Base-by-base conservation (phyloP, 37 sponge, comb jelly and placozoan species). In the Halichondria panicea region DNA sequence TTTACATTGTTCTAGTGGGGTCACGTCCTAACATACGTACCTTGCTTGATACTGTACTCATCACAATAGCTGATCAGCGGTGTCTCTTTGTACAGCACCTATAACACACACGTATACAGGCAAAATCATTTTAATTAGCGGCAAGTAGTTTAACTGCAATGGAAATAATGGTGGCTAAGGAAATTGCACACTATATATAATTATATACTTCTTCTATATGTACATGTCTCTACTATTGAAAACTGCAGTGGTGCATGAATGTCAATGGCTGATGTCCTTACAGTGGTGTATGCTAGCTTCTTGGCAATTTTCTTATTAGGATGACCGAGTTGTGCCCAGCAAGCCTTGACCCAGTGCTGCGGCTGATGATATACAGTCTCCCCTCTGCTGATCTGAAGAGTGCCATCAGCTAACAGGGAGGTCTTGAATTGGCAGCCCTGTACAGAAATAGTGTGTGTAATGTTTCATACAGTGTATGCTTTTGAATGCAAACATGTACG, bases 301-400 rank as follows among this genome's bases (percentile, higher is more conserved):
- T 39, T 74, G 22, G 43, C 81, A 41, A 63, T 42, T 21, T 34
- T 76, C 72, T 76, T 81, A 12, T 63, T 34, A 0, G 54, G 58
- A 46, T 90, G 91, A 2, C 91, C 91, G 15, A 90, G 77, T 6
- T 58, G 55, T 13, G 76, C 74, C 91, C 91, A 90, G 69, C 91
- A 90, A 12, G 66, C 41, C 22, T 54, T 81, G 24, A 76, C 43
- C 91, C 91, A 90, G 12, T 76, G 86, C 13, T 80, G 79, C 0
- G 78, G 60, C 35, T 43, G 43, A 56, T 45, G 41, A n/a, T 6
- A 27, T n/a, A 1, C n/a, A n/a, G n/a, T n/a, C n/a, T n/a, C 55
- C 36, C 22, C 22, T 31, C 1, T 1, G 11, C 36, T 33, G 30
- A 41, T 55, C 60, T 31, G 56, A 4, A 71, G 56, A 24, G 48